Conservation (phyloP, 2,888 invertebrate genomes). For the Perdita meconis region DNA sequence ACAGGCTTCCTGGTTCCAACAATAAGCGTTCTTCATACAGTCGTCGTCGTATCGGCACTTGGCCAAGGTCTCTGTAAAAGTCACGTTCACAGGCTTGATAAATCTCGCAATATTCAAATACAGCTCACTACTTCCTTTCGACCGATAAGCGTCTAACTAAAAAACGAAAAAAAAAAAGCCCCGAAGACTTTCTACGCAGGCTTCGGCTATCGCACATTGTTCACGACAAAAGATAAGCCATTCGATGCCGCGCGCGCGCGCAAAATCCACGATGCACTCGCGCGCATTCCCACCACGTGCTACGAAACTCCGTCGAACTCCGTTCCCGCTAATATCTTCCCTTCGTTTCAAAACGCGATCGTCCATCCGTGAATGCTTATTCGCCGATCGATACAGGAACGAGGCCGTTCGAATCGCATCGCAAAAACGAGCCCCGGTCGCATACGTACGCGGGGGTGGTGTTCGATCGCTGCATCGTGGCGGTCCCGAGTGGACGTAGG, state of each 20-base stretch:
- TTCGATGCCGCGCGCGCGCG: background rate
- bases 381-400: background rate
- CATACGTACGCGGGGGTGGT: conserved; percentile 64
- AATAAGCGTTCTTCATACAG: conserved; percentile 78
- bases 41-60: conserved; percentile 73
- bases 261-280: background rate
- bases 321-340: background rate
- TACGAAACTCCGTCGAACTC: too few species aligned
- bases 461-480: conserved; percentile 67
- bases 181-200: background rate
- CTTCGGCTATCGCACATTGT: background rate
- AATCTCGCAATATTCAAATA: background rate
- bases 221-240: background rate
- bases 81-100: background rate
- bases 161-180: background rate
- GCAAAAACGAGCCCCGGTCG: background rate
- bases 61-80: conserved; percentile 74
- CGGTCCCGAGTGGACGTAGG: conserved; percentile 64
- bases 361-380: background rate
- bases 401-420: background rate
- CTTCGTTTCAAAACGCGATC: background rate
- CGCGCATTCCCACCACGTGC: too few species aligned
- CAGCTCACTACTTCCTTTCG: background rate
- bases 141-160: background rate
- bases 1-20: conserved; percentile 78